These are phyloP conservation scores for Leptatherina wallacei DNA, from an alignment of 2,797 vertebrate species.

Conservation along the genomic window DNA sequence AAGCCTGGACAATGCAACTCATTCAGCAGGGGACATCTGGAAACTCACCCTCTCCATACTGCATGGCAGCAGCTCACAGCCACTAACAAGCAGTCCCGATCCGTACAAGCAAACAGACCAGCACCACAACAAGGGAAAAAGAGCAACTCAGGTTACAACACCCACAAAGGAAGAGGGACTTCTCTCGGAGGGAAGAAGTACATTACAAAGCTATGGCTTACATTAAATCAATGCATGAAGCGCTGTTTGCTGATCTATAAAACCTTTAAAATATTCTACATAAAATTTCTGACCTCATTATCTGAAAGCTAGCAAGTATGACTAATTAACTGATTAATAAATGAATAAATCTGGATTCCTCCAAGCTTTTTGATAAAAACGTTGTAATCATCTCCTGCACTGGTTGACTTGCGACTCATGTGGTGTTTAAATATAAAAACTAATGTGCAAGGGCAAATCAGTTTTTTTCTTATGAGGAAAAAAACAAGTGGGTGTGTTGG, in stretches of 20 bases:
- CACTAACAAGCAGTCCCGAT: background rate
- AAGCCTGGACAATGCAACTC: background rate
- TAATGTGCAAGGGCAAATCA: background rate
- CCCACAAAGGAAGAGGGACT: background rate
- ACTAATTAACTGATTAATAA: background rate
- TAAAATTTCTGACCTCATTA: background rate
- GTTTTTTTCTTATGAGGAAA: background rate
- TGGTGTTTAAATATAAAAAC: background rate
- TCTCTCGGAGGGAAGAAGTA: background rate
- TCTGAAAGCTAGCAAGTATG: constrained; percentile 5
- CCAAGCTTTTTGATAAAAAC: constrained; percentile 26
- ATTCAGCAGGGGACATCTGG: background rate
- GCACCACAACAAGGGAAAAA: background rate
- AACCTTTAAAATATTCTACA: background rate
- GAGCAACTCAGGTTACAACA: background rate
- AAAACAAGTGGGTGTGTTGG: background rate
- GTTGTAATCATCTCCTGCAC: background rate
- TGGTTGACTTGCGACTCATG: background rate
- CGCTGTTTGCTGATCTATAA: background rate
- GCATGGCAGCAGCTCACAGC: background rate
- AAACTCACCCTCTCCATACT: background rate
- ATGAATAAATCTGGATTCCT: background rate
- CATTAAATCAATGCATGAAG: background rate
- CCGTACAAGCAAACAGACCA: background rate
- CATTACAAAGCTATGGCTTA: background rate